A percentile compares a stretch with the other conserved stretches of the same genome.
These are phyloP conservation scores for Diabrotica virgifera DNA, from an alignment of 1,140 invertebrate genomes.

Conservation along the genomic window DNA sequence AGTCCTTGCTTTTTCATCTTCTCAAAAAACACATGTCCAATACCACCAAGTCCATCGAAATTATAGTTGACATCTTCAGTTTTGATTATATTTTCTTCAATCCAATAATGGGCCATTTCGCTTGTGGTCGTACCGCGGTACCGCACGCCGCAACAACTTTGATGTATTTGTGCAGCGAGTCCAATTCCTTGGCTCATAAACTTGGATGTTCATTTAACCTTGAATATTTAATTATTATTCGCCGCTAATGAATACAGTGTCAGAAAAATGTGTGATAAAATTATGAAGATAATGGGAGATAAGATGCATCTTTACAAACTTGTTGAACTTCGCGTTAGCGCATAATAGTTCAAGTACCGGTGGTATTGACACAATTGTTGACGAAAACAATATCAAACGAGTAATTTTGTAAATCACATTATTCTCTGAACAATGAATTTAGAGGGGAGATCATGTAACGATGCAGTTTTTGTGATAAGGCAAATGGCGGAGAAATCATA, in stretches of 20 bases:
- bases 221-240: constrained; percentile 9
- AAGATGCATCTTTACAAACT: neutral
- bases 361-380: no score
- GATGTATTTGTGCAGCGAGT: neutral
- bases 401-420: no score
- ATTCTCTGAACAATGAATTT: no score
- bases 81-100: constrained; percentile 20
- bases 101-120: constrained; percentile 5
- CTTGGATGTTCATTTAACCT: constrained; percentile 1
- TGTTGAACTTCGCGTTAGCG: no score
- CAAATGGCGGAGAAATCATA: no score
- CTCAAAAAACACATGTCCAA: constrained; percentile 26
- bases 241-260: neutral
- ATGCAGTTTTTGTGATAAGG: no score
- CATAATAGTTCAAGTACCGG: no score
- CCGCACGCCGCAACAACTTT: neutral
- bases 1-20: constrained; percentile 24
- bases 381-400: no score
- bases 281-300: neutral
- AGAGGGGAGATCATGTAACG: no score
- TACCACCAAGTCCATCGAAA: constrained; percentile 11
- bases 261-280: neutral
- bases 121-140: neutral
- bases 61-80: constrained; percentile 11
- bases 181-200: neutral